Base-by-base conservation (phyloP, 1,140 invertebrate genomes). In the Sminthurides bifidus region DNA sequence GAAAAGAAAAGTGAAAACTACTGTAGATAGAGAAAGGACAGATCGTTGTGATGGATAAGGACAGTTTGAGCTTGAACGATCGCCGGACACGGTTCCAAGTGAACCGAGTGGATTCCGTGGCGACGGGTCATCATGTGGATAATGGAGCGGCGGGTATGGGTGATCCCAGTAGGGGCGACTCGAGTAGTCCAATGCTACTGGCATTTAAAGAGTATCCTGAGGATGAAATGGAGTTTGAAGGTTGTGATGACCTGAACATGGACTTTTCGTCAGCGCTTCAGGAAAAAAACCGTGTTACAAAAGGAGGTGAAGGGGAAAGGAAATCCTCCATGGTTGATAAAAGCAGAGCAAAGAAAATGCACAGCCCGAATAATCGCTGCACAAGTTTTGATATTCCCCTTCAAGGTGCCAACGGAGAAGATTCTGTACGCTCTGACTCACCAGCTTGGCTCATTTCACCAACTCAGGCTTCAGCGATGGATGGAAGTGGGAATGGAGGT, bases 51-150 rank as follows among this genome's bases (percentile, higher is more conserved):
- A 64, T 64, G 63, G 63, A 64, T 59, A 29, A 61, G 23, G 63
- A 64, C 37, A 58, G 61, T 19, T 15, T 61, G 10, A 54, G 46
- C 37, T 50, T 60, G 44, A 27, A 56, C 12, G 64, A 69, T 43
- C 71, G 70, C 30, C 66, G 75, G 56, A 77, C 75, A 49, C 68
- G 77, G 30, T 79, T 79, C 51, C 73, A 76, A 65, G 77, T 79
- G n/a, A 78, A 79, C 57, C 69, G 75, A 3, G 77, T 79, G 3
- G 74, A 77, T 65, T 74, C 65, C 19, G 52, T 56, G 17, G 60
- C 69, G 26, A 61, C 61, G 12, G 69, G 54, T 12, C 56, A 59
- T 26, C 61, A 63, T 51, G 38, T 38, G 15, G 26, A 29, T 26
- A 15, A 4, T 31, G 38, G 12, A 23, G 52, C 37, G 6, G 35